A percentile compares a stretch with the other conserved stretches of the same genome.
phyloP scores from a whole-genome alignment of 2,888 invertebrate genomes.

The Abrostola triplasia region DNA sequence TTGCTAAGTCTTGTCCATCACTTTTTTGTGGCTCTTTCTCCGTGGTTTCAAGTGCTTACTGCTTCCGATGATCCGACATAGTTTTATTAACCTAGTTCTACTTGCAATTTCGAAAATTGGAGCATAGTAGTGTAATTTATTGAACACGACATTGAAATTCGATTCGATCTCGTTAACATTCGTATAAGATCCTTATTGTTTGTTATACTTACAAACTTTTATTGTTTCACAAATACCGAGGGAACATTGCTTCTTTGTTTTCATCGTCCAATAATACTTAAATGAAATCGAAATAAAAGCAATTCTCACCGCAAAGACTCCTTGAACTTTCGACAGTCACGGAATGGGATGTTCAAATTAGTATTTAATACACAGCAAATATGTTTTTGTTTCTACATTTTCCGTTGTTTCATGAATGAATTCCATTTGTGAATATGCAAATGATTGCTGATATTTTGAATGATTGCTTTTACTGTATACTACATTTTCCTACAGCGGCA shows the following conservation, averaged over 20 bases:
- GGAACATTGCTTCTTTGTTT: constrained; percentile 48
- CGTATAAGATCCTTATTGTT: constrained; percentile 24
- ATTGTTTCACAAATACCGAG: constrained; percentile 41
- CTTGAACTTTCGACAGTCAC: constrained; percentile 77
- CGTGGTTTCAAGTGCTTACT: too few relatives aligned
- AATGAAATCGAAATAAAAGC: constrained; percentile 69
- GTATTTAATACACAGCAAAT: constrained; percentile 51
- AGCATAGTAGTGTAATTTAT: not conserved
- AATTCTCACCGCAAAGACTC: constrained; percentile 62
- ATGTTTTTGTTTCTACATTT: constrained; percentile 18
- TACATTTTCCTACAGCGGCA: too few relatives aligned
- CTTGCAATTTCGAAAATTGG: too few relatives aligned
- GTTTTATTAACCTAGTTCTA: too few relatives aligned
- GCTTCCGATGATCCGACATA: too few relatives aligned
- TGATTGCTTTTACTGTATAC: too few relatives aligned
- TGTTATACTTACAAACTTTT: constrained; percentile 28
- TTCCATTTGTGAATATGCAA: not conserved
- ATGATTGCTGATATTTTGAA: not conserved
- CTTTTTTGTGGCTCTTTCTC: too few relatives aligned
- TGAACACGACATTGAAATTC: constrained; percentile 15
- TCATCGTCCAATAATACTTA: constrained; percentile 53
- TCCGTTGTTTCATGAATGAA: not conserved
- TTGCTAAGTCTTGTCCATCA: too few relatives aligned
- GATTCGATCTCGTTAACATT: constrained; percentile 23
- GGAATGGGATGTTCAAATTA: constrained; percentile 63